Base-by-base conservation (phyloP, 2,888 invertebrate species). In the Ectropis crepuscularia region DNA sequence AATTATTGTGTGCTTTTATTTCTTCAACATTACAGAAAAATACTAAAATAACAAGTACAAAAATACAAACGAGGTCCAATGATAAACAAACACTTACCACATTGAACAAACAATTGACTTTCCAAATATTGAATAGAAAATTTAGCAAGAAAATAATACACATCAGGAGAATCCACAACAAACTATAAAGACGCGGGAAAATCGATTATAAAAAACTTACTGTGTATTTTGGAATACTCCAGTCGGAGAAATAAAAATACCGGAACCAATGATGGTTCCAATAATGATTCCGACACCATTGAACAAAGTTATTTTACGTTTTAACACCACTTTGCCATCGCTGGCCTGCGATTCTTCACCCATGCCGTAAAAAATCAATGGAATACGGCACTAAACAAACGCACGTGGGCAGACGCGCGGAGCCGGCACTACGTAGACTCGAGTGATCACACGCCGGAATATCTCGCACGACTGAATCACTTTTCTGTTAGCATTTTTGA, bases 221-320 rank as follows among this genome's bases (percentile, higher is more conserved):
- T 94, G 93, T 47, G 95, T 96, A 74, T 94, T 92, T 61, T 84
- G 76, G 79, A 94, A 96, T 69, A 96, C 96, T 73, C 96, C 96
- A 70, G 97, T 96, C n/a, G 98, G 98, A 38, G 97, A 96, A 74
- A 98, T 96, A 86, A 98, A 98, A 75, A 98, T 98, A 57, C 98
- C 98, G 65, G 97, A 95, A 49, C 98, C 98, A 71, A 98, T 96
- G 77, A 98, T 97, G 39, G 96, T 96, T 45, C 98, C 98, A 48
- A 98, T 96, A 78, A 98, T 98, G 66, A 98, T 95, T 38, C 96
- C 96, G 37, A 98, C 96, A 73, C 97, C 98, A 90, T 97, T 97
- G 75, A 96, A 92, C 49, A 98, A 93, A 39, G 97, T 97, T 77
- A 98, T 95, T 92, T 96, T 96, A 66, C 97, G 94, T 90, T 97